Conservation (phyloP, 2,888 invertebrate genomes). For the Tachina fera region DNA sequence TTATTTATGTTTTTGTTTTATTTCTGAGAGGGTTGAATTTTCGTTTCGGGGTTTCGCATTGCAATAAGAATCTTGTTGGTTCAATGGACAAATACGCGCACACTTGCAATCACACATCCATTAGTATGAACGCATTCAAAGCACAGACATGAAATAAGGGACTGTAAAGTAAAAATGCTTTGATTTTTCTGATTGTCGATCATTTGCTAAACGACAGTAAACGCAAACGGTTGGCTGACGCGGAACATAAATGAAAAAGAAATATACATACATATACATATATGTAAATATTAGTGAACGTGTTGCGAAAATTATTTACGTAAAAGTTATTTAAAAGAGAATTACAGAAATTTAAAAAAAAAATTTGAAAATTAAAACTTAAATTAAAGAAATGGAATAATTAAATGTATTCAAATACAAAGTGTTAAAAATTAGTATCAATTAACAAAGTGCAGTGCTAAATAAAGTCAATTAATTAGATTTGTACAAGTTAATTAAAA, state of each 20-base stretch:
- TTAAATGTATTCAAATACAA: background rate
- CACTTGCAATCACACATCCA: conserved; percentile 70
- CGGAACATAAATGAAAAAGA: conserved; percentile 18
- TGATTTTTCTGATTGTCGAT: conserved; percentile 80
- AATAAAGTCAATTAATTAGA: conserved; percentile 38
- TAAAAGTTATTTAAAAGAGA: conserved; percentile 2
- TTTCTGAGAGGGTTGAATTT: conserved; percentile 72
- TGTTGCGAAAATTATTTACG: conserved; percentile 27
- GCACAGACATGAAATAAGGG: conserved; percentile 60
- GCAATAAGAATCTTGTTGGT: conserved; percentile 61
- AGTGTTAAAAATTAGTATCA: background rate
- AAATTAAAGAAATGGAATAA: background rate
- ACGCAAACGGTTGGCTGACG: conserved; percentile 79
- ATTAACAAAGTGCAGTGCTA: conserved; percentile 15
- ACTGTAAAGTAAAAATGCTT: conserved; percentile 76
- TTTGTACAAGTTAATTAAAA: too few relatives aligned
- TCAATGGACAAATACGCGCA: conserved; percentile 18
- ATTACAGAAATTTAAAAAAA: background rate
- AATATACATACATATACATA: conserved; percentile 23
- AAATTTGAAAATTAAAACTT: background rate
- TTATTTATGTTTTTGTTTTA: conserved; percentile 43
- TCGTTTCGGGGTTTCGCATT: conserved; percentile 70
- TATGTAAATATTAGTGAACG: conserved; percentile 11
- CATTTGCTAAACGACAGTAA: conserved; percentile 82
- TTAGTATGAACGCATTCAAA: background rate